These are phyloP conservation scores for Orientallactaga bullata DNA, from an alignment of 2,113 vertebrate species.

Conservation along the genomic window DNA sequence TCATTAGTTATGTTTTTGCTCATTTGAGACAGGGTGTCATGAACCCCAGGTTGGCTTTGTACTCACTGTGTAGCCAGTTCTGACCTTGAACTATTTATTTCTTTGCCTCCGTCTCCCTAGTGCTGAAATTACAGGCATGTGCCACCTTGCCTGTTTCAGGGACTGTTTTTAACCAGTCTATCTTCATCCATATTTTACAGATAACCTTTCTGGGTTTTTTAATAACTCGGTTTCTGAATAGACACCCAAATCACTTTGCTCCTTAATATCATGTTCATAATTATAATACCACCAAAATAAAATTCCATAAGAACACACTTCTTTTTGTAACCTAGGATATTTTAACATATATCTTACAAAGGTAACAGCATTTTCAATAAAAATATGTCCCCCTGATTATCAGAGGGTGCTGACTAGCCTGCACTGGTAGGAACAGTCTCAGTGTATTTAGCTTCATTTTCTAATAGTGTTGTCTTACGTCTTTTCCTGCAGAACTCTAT, in stretches of 20 bases:
- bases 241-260: background rate
- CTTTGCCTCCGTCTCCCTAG: background rate
- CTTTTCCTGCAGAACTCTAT: background rate
- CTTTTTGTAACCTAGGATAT: slow-evolving; percentile 42
- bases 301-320: background rate
- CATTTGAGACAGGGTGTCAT: background rate
- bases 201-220: slow-evolving; percentile 45
- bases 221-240: slow-evolving; percentile 47
- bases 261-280: background rate
- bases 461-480: background rate
- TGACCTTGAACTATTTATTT: background rate
- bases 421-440: background rate
- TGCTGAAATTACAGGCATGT: background rate
- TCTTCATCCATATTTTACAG: slow-evolving; percentile 32
- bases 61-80: background rate
- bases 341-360: slow-evolving; percentile 17
- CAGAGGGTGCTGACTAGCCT: background rate
- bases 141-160: background rate
- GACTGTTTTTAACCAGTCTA: background rate
- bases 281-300: background rate
- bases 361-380: slow-evolving; percentile 34
- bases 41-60: background rate
- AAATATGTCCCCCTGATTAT: slow-evolving; percentile 32
- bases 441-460: background rate
- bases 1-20: background rate